Conservation (phyloP, 2,797 vertebrate genomes). For the Pipistrellus nathusii region DNA sequence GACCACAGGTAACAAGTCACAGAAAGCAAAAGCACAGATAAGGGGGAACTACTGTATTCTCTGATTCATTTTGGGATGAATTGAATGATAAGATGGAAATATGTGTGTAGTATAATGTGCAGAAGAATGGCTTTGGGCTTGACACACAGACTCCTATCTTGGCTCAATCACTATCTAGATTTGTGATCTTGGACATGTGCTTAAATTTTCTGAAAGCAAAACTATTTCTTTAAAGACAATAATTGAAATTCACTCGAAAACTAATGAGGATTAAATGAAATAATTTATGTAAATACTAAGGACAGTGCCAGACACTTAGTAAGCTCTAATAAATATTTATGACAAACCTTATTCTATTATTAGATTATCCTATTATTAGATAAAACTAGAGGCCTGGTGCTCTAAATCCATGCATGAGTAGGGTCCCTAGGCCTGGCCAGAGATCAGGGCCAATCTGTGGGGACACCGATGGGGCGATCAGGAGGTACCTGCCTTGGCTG, state of each 20-base stretch:
- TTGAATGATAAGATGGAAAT: background rate
- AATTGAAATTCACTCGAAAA: constrained; percentile 10
- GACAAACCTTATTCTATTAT: background rate
- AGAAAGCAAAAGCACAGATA: background rate
- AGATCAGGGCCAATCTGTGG: too few species aligned
- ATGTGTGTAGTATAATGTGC: background rate
- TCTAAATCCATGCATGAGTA: too few species aligned
- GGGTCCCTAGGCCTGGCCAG: too few species aligned
- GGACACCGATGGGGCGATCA: accelerated
- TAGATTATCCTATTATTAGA: background rate
- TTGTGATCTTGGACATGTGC: background rate
- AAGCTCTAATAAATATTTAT: constrained; percentile 13
- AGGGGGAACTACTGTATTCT: background rate
- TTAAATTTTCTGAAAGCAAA: constrained; percentile 11
- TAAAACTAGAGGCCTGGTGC: too few species aligned
- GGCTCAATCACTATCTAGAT: background rate
- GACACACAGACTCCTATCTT: background rate
- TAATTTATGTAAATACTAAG: constrained; percentile 30
- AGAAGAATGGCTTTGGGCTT: background rate
- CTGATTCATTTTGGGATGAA: background rate
- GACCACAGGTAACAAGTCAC: background rate
- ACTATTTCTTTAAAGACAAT: constrained; percentile 28
- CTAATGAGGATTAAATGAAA: background rate
- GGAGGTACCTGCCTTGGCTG: too few species aligned
- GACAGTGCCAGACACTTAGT: background rate